Evolutionary conservation across 1,140 invertebrate genomes (phyloP).

Genomic region (Mylabris phalerata): DNA sequence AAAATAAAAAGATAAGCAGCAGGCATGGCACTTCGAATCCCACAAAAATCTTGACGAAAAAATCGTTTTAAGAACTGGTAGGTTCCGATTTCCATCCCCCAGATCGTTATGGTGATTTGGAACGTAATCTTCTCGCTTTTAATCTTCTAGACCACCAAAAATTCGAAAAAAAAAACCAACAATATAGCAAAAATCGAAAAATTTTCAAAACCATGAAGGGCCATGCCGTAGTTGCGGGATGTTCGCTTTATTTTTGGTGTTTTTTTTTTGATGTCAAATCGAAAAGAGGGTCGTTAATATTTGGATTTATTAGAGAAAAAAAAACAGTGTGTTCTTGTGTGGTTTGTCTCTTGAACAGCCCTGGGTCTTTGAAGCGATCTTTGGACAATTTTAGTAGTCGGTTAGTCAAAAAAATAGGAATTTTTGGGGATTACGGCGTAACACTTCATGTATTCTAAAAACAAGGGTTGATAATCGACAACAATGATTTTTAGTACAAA

Average conservation of each 20-base stretch:
- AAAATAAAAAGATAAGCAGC: too few relatives aligned
- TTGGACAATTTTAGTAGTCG: too few relatives aligned
- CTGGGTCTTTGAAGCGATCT: too few relatives aligned
- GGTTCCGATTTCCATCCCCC: constrained; percentile 24
- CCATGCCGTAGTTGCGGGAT: constrained; percentile 37
- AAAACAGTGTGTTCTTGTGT: too few relatives aligned
- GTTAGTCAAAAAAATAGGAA: constrained; percentile 13
- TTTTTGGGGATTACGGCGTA: constrained; percentile 28
- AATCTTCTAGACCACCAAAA: not conserved
- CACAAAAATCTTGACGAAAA: too few relatives aligned
- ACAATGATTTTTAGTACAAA: not conserved
- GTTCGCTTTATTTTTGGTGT: constrained; percentile 8
- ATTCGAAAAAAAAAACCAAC: constrained; percentile 14
- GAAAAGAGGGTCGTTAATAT: too few relatives aligned
- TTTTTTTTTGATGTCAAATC: too few relatives aligned
- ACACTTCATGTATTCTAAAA: constrained; percentile 36
- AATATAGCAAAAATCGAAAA: constrained; percentile 8
- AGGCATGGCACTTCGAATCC: constrained; percentile 37
- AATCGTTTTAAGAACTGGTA: constrained; percentile 9
- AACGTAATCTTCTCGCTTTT: constrained; percentile 19
- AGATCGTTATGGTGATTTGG: constrained; percentile 32
- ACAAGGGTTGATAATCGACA: constrained; percentile 10
- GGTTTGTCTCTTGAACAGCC: too few relatives aligned
- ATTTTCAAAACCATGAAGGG: constrained; percentile 37
- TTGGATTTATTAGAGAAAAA: too few relatives aligned